Conservation (phyloP, 2,797 vertebrate genomes). For the Lepus oiostolus region DNA sequence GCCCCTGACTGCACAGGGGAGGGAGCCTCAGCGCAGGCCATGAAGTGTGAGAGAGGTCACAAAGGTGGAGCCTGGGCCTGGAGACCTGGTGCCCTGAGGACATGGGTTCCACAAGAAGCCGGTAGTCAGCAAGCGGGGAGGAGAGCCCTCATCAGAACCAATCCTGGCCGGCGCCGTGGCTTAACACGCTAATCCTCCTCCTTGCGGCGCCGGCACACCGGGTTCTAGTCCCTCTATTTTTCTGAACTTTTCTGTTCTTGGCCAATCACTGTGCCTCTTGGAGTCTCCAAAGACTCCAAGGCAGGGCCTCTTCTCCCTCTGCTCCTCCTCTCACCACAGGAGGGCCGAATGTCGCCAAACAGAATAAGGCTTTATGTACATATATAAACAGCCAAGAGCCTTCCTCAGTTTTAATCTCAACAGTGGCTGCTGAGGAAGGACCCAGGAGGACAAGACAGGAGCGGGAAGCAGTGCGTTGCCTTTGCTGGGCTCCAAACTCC, state of each 20-base stretch:
- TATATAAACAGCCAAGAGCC: conserved; percentile 39
- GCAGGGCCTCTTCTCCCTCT: not conserved
- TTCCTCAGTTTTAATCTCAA: conserved; percentile 49
- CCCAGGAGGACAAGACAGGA: not conserved
- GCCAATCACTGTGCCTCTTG: not conserved
- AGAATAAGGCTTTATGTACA: not conserved
- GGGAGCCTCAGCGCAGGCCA: not conserved
- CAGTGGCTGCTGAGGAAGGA: not conserved
- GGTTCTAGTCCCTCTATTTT: conserved; percentile 4
- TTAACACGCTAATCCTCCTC: too few relatives aligned
- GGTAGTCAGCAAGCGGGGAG: not conserved
- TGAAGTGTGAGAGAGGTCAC: not conserved
- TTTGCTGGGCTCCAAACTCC: not conserved
- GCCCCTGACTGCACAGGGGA: not conserved
- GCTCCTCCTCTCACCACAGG: not conserved
- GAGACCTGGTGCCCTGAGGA: not conserved
- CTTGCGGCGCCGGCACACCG: not conserved
- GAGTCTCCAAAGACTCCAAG: not conserved
- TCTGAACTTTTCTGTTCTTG: conserved; percentile 15
- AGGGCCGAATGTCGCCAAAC: conserved; percentile 36
- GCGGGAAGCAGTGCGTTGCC: not conserved
- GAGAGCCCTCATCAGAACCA: not conserved
- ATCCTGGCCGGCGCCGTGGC: too few relatives aligned
- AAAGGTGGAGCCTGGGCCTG: not conserved
- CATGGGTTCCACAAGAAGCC: not conserved